Base-by-base conservation (phyloP, 2,797 vertebrate genomes). In the Pelodytes ibericus region DNA sequence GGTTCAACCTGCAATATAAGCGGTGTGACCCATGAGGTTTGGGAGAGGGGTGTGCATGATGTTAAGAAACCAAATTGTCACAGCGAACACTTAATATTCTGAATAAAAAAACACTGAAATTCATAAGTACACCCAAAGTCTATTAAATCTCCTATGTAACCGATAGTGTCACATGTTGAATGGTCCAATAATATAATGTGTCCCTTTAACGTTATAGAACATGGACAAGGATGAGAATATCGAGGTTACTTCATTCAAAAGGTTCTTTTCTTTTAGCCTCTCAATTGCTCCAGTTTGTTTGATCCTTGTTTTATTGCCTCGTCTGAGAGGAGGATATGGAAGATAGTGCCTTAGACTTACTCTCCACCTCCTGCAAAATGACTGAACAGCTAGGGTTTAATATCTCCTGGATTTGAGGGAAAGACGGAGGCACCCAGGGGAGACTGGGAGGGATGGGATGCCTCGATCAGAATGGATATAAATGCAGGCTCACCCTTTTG, bases 261-360 rank as follows among this genome's bases (percentile, higher is more conserved):
- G 75, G 75, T 77, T 77, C 70, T 62, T n/a, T n/a, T n/a, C 75
- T 66, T 60, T 78, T 78, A 78, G 75, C 75, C 75, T 78, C 62
- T 72, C 69, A 78, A 78, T 78, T 72, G 75, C 75, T 78, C 75
- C 75, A 44, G 75, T 78, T 78, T 78, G 70, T 72, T 65, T 78
- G 75, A 78, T 78, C 75, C 75, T 72, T 72, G 75, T 78, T 78
- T 78, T 78, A 78, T 78, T 78, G 75, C 75, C 69, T 78, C 72
- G 69, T 78, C 69, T 78, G 75, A 59, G 70, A 78, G 70, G 56
- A 67, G 70, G 63, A 78, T 78, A 78, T 72, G 59, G 62, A 27
- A 53, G 69, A 78, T 72, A 51, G 69, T 26, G 75, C 24, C 70
- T 72, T 27, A 31, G 68, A 60, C 75, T 60, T 60, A 65, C 75